Percentiles rank a stretch among this genome's conserved stretches.
These are phyloP conservation scores for Meganola albula DNA, from an alignment of 2,888 invertebrate species.

Conservation along the genomic window DNA sequence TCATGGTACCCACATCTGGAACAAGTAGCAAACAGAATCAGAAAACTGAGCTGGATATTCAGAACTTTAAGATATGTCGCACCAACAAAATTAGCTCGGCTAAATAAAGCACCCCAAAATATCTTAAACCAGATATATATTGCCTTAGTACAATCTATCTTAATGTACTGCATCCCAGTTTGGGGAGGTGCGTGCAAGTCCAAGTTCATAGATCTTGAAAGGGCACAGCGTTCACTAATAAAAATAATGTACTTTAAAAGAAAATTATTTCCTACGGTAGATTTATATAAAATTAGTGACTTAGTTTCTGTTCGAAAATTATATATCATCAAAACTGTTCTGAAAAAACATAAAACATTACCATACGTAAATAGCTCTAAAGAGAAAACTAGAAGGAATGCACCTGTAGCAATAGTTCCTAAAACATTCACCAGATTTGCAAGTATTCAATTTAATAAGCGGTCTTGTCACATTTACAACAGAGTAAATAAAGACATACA, in stretches of 20 bases:
- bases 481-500: too few species aligned
- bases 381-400: not conserved
- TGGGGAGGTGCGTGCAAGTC: conserved; percentile 2
- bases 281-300: not conserved
- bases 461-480: too few species aligned
- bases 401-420: not conserved
- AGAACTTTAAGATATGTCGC: not conserved
- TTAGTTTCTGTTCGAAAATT: conserved; percentile 4
- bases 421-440: conserved; percentile 1
- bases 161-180: conserved; percentile 2
- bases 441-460: conserved; percentile 5
- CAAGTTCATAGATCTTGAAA: not conserved
- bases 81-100: not conserved
- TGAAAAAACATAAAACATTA: not conserved
- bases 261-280: not conserved
- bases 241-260: conserved; percentile 2
- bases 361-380: not conserved
- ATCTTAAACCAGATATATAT: conserved; percentile 4
- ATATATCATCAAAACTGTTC: not conserved
- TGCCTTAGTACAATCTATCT: conserved; percentile 1
- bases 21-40: not conserved
- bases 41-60: conserved; percentile 1
- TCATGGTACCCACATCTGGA: not conserved
- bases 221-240: conserved; percentile 1
- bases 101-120: not conserved